A percentile compares a stretch with the other conserved stretches of the same genome.
These are phyloP conservation scores for Scolanthus callimorphus DNA, from an alignment of 92 coral and sea anemone species.

Conservation along the genomic window DNA sequence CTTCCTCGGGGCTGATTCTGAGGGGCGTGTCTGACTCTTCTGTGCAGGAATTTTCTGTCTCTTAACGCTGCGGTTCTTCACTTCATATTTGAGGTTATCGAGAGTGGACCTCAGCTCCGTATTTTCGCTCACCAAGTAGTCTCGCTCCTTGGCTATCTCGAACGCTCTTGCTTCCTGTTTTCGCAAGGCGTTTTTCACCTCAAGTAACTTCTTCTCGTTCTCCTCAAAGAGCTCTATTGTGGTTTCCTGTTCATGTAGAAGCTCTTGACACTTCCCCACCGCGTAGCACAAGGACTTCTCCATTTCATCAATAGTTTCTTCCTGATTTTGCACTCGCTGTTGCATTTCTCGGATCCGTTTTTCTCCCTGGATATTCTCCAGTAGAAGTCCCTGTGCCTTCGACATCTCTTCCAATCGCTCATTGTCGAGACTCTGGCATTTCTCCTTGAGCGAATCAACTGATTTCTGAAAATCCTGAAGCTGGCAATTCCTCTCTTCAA, in stretches of 20 bases:
- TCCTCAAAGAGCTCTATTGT: not conserved
- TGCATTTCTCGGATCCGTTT: not conserved
- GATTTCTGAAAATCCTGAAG: not conserved
- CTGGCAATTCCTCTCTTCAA: not conserved
- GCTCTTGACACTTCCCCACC: not conserved
- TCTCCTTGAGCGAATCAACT: not conserved
- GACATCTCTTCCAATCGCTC: not conserved
- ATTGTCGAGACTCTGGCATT: not conserved
- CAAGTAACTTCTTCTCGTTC: not conserved
- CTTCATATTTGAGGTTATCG: too few relatives aligned
- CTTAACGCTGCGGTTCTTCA: too few relatives aligned
- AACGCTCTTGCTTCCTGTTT: too few relatives aligned
- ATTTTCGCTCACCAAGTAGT: too few relatives aligned
- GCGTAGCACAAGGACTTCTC: not conserved
- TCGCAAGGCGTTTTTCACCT: too few relatives aligned
- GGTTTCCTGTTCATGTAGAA: not conserved
- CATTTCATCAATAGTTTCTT: not conserved
- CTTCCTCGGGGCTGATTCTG: too few relatives aligned
- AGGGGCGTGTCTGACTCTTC: too few relatives aligned
- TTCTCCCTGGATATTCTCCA: not conserved
- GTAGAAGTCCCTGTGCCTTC: not conserved
- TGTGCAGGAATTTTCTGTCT: too few relatives aligned
- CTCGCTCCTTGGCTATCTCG: too few relatives aligned
- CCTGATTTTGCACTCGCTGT: not conserved
- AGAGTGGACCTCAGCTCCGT: too few relatives aligned